Percentiles rank a stretch among this genome's conserved stretches.
Evolutionary conservation across 2,888 invertebrate species (phyloP).

Genomic region (Pandemis heparana): DNA sequence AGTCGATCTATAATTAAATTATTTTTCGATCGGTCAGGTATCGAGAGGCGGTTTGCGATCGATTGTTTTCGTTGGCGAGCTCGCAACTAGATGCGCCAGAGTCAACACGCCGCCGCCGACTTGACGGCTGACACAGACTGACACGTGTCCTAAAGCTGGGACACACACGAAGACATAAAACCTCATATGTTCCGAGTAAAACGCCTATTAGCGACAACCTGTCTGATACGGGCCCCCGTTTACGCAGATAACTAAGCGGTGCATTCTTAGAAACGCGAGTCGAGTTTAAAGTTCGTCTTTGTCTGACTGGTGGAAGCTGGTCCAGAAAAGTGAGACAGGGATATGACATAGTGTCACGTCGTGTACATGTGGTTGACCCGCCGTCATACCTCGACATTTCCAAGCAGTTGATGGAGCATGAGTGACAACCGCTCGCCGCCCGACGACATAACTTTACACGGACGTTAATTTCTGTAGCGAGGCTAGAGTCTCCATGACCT

Average conservation of each 20-base stretch:
- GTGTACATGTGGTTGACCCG: constrained; percentile 81
- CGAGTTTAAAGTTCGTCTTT: constrained; percentile 74
- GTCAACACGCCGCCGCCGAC: constrained; percentile 66
- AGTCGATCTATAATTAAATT: constrained; percentile 75
- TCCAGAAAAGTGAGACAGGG: constrained; percentile 75
- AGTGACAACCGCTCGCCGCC: constrained; percentile 76
- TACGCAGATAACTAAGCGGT: constrained; percentile 73
- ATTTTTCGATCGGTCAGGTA: constrained; percentile 65
- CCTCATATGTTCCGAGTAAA: constrained; percentile 76
- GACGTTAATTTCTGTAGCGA: constrained; percentile 80
- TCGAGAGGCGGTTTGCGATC: constrained; percentile 60
- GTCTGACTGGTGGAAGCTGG: constrained; percentile 70
- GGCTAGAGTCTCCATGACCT: constrained; percentile 71
- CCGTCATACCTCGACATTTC: constrained; percentile 79
- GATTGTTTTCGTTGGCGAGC: constrained; percentile 76
- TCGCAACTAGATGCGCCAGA: constrained; percentile 64
- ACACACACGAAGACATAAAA: constrained; percentile 80
- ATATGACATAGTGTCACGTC: constrained; percentile 81
- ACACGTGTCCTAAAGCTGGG: constrained; percentile 72
- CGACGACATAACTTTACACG: constrained; percentile 79
- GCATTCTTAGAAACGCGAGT: constrained; percentile 68
- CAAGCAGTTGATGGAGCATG: constrained; percentile 85
- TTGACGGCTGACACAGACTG: constrained; percentile 68
- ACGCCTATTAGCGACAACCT: constrained; percentile 84
- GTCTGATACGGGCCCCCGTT: constrained; percentile 77